Conservation (phyloP, 2,113 vertebrate genomes). For the Sebastes fasciatus region DNA sequence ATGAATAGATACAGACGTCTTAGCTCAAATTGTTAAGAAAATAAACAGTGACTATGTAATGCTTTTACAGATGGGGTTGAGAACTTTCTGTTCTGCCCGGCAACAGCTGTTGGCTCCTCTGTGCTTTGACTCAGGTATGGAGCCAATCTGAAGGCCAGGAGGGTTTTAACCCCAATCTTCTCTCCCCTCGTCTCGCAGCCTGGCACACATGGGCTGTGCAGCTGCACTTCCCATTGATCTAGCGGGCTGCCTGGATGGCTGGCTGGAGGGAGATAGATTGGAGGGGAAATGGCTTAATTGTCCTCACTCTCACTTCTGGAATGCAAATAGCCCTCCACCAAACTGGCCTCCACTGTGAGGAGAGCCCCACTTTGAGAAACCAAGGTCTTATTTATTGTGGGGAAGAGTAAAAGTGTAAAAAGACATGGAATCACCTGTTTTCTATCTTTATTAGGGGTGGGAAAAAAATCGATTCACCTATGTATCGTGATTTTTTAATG, state of each 20-base stretch:
- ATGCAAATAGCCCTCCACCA: slow-evolving; percentile 82
- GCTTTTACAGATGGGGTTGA: slow-evolving; percentile 71
- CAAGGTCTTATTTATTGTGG: not conserved
- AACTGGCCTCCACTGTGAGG: slow-evolving; percentile 52
- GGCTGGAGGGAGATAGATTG: slow-evolving; percentile 86
- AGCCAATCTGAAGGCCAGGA: slow-evolving; percentile 84
- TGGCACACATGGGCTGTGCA: slow-evolving; percentile 80
- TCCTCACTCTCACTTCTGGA: slow-evolving; percentile 85
- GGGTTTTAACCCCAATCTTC: slow-evolving; percentile 88
- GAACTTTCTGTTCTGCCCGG: slow-evolving; percentile 54
- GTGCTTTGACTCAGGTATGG: slow-evolving; percentile 79
- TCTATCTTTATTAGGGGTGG: not conserved
- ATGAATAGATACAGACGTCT: slow-evolving; percentile 50
- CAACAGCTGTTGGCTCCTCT: slow-evolving; percentile 69
- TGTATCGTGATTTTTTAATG: too few relatives aligned
- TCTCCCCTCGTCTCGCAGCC: slow-evolving; percentile 77
- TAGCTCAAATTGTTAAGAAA: slow-evolving; percentile 51
- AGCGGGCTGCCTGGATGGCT: slow-evolving; percentile 67
- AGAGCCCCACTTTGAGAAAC: slow-evolving; percentile 47
- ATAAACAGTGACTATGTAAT: slow-evolving; percentile 63
- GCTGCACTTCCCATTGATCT: slow-evolving; percentile 85
- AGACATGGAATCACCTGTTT: not conserved
- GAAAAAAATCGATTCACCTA: too few relatives aligned
- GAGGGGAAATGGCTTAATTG: slow-evolving; percentile 88
- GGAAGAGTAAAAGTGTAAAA: not conserved